These are phyloP conservation scores for Nomada fucata DNA, from an alignment of 2,888 invertebrate species.

Conservation along the genomic window DNA sequence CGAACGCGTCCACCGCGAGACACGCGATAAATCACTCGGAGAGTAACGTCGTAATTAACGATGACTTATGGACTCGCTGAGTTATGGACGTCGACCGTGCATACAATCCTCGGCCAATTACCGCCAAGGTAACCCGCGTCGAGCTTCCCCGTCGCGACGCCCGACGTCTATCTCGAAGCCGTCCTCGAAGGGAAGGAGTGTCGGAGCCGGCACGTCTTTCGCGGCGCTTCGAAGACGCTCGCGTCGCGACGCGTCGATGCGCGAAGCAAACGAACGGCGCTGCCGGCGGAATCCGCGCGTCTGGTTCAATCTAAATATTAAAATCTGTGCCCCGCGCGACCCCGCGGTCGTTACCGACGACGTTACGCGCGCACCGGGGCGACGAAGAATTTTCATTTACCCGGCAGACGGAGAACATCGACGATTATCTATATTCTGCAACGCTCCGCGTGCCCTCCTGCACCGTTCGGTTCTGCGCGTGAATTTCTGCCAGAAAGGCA, in stretches of 20 bases:
- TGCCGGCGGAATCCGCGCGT: not conserved
- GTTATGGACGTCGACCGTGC: constrained; percentile 19
- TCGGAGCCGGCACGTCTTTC: too few species aligned
- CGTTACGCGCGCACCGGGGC: not conserved
- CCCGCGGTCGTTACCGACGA: not conserved
- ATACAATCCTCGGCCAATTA: constrained; percentile 65
- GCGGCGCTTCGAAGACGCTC: too few species aligned
- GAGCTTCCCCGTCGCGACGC: constrained; percentile 7
- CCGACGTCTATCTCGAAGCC: not conserved
- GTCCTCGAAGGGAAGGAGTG: constrained; percentile 2
- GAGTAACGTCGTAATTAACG: constrained; percentile 70
- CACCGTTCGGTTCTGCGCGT: too few species aligned
- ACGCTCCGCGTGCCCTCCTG: too few species aligned
- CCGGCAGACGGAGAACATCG: constrained; percentile 6
- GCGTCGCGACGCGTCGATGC: not conserved
- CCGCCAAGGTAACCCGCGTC: constrained; percentile 36
- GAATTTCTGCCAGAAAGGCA: too few species aligned
- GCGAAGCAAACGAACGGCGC: not conserved
- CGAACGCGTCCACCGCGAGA: constrained; percentile 24
- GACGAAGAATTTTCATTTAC: constrained; percentile 7
- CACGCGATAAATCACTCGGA: constrained; percentile 63
- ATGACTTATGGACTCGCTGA: constrained; percentile 61
- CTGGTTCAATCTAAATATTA: constrained; percentile 29
- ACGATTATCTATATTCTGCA: not conserved
- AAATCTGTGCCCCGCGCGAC: not conserved